Base-by-base conservation (phyloP, 2,888 invertebrate genomes). In the Meteorus colon region DNA sequence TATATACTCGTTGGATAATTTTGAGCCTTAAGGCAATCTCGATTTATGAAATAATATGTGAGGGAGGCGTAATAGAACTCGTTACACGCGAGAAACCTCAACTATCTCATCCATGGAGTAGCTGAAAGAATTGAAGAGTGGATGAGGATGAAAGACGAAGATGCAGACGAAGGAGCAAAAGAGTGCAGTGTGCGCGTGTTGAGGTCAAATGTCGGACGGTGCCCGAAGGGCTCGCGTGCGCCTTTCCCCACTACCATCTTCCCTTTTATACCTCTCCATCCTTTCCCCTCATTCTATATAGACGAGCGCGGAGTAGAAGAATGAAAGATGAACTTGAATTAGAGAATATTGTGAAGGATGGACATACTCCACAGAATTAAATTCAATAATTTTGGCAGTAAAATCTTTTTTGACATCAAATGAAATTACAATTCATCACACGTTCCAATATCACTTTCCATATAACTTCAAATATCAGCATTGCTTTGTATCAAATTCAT, bases 161-260 rank as follows among this genome's bases (percentile, higher is more conserved):
- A 75, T 24, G 62, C 59, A 76, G 69, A 70, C 79, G 79, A 78
- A 74, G 77, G 73, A 78, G 76, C 76, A 75, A 78, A 76, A 76
- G 73, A 76, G 77, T 77, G 74, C 74, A 74, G 75, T 75, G 79
- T 63, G 75, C 73, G 76, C 86, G 87, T 86, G 88, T 85, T 86
- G 83, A 82, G 87, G 89, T 89, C 87, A 88, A 86, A 87, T 87
- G 88, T 88, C 87, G 86, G 85, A 85, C 85, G 83, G 83, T 85
- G 87, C 87, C 86, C 86, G 65, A 84, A 84, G 85, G 87, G 88
- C 84, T 89, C 88, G 88, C 88, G 80, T 80, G 77, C 79, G 77
- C 63, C 70, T 72, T 75, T 68, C 79, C 77, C 75, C 66, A 16
- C 69, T 65, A 45, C 66, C 24, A 45, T 6, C 16, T 3, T 34